These are phyloP conservation scores for Heliconius ethilla DNA, from an alignment of 2,888 invertebrate genomes.

Conservation along the genomic window DNA sequence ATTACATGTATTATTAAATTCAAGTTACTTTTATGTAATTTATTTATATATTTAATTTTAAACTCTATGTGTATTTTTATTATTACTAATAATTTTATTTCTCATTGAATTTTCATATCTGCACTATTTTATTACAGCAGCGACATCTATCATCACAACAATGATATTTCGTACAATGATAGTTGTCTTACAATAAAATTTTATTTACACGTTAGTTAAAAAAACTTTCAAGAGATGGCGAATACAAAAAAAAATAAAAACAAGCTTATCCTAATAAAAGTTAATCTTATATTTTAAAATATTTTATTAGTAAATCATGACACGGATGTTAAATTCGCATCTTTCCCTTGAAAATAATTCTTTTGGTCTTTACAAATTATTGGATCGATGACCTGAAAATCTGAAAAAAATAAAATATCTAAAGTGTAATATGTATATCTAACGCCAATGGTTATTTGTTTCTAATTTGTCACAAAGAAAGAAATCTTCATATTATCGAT, in stretches of 20 bases:
- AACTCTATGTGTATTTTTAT: too few species aligned
- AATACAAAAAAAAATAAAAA: not conserved
- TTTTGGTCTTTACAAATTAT: constrained; percentile 52
- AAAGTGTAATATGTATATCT: too few species aligned
- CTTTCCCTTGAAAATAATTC: constrained; percentile 43
- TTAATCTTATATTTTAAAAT: not conserved
- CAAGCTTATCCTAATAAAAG: not conserved
- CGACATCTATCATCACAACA: constrained; percentile 7
- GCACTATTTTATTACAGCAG: not conserved
- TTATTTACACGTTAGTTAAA: not conserved
- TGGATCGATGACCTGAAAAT: constrained; percentile 48
- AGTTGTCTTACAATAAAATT: not conserved
- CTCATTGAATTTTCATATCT: not conserved
- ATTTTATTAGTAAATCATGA: not conserved
- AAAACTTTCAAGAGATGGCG: constrained; percentile 16
- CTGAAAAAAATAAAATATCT: constrained; percentile 52
- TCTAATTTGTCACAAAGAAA: not conserved
- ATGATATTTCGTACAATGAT: not conserved
- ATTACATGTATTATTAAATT: too few species aligned
- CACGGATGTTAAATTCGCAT: constrained; percentile 25
- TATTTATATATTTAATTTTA: too few species aligned
- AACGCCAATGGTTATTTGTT: not conserved
- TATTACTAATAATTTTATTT: too few species aligned
- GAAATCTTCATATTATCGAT: too few species aligned
- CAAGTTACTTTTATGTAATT: too few species aligned